Base-by-base conservation (phyloP, 2,113 vertebrate genomes). In the Nyctibius bracteatus region DNA sequence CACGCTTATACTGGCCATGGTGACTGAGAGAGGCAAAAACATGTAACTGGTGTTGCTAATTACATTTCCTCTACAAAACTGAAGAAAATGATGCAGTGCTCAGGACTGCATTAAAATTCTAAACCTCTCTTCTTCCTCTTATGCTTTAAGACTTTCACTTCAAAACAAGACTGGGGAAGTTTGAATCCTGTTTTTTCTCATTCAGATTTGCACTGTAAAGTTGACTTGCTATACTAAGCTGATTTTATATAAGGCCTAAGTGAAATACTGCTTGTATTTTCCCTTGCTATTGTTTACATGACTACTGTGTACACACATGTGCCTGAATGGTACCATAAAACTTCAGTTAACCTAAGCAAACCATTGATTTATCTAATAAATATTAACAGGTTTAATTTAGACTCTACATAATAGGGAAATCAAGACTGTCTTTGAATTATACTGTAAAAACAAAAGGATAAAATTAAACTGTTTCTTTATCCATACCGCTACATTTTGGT, bases 381-480 rank as follows among this genome's bases (percentile, higher is more conserved):
- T 96, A 95, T 87, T 95, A 95, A 94, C 80, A 93, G 73, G 18
- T 90, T 86, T 92, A 94, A 94, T 81, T 91, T 67, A 81, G 78
- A 85, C 81, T 97, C 77, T 90, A 59, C 81, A 9, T 95, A 62
- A 63, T 77, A 96, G 96, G 86, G 92, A 96, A 96, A 88, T 71
- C 33, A 55, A 93, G 68, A 77, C 67, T 97, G 96, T 95, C 96
- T 94, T 94, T 90, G 73, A 93, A 96, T 78, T 96, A 94, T 92
- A 79, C 82, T 97, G 44, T 97, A 83, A 89, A 86, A 61, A 51
- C 58, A 68, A 55, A 77, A 96, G 57, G 55, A 96, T 93, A 84
- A 95, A 90, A 94, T 97, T 98, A 97, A 96, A 97, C 79, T 92
- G 57, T 86, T 96, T 82, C 97, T 93, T 95, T 98, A 97, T 95